Base-by-base conservation (phyloP, 2,888 invertebrate genomes). In the Amphipyra tragopoginis region DNA sequence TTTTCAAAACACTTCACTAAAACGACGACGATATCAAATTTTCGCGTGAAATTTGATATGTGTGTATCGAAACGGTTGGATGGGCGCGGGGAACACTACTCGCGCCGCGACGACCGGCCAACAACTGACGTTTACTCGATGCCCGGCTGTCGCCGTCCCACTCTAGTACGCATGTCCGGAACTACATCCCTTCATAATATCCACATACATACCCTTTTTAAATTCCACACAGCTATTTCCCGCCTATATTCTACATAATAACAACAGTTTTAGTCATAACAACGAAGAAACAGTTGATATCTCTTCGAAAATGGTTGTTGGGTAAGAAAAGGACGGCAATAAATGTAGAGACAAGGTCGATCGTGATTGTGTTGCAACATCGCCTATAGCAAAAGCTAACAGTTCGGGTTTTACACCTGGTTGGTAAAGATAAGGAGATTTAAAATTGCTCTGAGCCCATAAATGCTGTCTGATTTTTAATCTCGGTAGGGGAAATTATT, bases 41-140 rank as follows among this genome's bases (percentile, higher is more conserved):
- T 94, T 92, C 90, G 84, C 90, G 90, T 90, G 91, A 94, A 94
- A 94, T 93, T 93, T 90, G 93, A 94, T 93, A 94, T 92, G 94
- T 94, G 94, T 90, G 85, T 83, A 82, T 88, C 84, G 84, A 81
- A 82, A 77, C 72, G 77, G 61, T 71, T 68, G 78, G 68, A 69
- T 75, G 77, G 73, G 72, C 72, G 66, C 75, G 65, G 57, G 54
- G 65, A 70, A 85, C 82, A 79, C 85, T 72, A 84, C 93, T 83
- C 86, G 76, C 90, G 79, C 80, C 86, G 80, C 90, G 88, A 82
- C 89, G 89, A 86, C 86, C 92, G 90, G 86, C 85, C 86, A 79
- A 82, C 90, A 83, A 94, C 94, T 94, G 92, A 86, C 91, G 90
- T 85, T 81, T 77, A 76, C 82, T 81, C 83, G 66, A 79, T 78